Conservation (phyloP, 2,888 invertebrate species). For the Scotopteryx bipunctaria region DNA sequence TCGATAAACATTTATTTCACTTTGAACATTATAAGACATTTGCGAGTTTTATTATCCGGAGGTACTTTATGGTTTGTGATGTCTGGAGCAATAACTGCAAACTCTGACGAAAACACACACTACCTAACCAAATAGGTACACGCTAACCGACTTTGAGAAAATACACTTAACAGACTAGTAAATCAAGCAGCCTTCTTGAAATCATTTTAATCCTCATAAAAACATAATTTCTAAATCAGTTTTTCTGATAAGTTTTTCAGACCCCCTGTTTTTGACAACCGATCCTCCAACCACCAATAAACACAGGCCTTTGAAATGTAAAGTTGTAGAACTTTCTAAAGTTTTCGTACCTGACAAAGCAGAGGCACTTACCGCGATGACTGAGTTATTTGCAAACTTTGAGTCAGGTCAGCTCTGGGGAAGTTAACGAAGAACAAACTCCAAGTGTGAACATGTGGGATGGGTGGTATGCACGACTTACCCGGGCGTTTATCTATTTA, state of each 20-base stretch:
- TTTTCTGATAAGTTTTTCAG: too few species aligned
- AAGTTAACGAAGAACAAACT: slow-evolving; percentile 22
- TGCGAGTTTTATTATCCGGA: slow-evolving; percentile 15
- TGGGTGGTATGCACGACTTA: slow-evolving; percentile 14
- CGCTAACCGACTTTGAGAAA: too few species aligned
- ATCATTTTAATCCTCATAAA: too few species aligned
- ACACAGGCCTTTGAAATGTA: slow-evolving; percentile 10
- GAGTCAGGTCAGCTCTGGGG: slow-evolving; percentile 12
- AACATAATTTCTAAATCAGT: too few species aligned
- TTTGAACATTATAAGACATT: slow-evolving; percentile 13
- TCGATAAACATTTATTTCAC: slow-evolving; percentile 10
- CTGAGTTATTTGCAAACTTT: slow-evolving; percentile 24
- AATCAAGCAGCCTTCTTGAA: too few species aligned
- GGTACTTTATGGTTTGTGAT: slow-evolving; percentile 14
- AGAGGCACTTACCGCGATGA: slow-evolving; percentile 16
- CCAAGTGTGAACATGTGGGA: slow-evolving; percentile 20
- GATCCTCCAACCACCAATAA: slow-evolving; percentile 1
- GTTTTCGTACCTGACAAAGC: slow-evolving; percentile 28
- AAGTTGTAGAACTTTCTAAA: slow-evolving; percentile 18
- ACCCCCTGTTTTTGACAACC: slow-evolving; percentile 14
- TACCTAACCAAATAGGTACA: too few species aligned
- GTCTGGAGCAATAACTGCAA: slow-evolving; percentile 5
- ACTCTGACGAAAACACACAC: too few species aligned
- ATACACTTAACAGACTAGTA: too few species aligned
- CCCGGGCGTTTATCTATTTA: slow-evolving; percentile 13